Base-by-base conservation (phyloP, 2,888 invertebrate species). In the Clistopyga incitator region DNA sequence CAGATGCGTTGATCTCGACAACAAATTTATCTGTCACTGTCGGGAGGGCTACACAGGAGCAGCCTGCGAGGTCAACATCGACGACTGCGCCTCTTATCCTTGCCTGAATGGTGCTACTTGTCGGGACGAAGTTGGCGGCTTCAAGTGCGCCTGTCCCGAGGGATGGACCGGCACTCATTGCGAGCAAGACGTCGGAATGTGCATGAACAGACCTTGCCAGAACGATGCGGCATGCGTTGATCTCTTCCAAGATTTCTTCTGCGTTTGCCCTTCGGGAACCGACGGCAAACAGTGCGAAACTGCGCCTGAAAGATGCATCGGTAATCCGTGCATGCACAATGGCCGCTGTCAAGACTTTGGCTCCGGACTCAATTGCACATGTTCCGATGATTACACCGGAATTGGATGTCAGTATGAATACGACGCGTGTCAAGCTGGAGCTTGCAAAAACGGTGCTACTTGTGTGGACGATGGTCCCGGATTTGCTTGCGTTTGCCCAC, bases 221-320 rank as follows among this genome's bases (percentile, higher is more conserved):
- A 99, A 99, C 92, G 97, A 98, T 91, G 98, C 98, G 20, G 96
- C 95, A 59, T 98, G 98, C 92, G 98, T 98, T 84, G 96, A 98
- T 90, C 95, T 98, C 13, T 98, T 98, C 96, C 96, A 98, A 94
- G 98, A 98, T 91, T 98, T 95, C 92, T 97, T 98, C 95, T 98
- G 98, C 91, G 97, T 97, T 10, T 98, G 98, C 90, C 98, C 98
- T 64, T 98, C 97, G 85, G 98, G 99, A 88, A 99, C 98, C 0
- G 98, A 98, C 90, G 99, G 99, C 11, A 98, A 99, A 93, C 97
- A 98, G 92, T 99, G 99, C 93, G 98, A 99, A 94, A 98, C 98
- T 0, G 98, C 99, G 0, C 99, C 99, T 3, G 98, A 99, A 93
- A 95, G 99, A 86, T 98, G 98, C 92, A 97, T 98, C 82, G 98